These are phyloP conservation scores for Axis porcinus DNA, from an alignment of 2,113 vertebrate species.

Conservation along the genomic window DNA sequence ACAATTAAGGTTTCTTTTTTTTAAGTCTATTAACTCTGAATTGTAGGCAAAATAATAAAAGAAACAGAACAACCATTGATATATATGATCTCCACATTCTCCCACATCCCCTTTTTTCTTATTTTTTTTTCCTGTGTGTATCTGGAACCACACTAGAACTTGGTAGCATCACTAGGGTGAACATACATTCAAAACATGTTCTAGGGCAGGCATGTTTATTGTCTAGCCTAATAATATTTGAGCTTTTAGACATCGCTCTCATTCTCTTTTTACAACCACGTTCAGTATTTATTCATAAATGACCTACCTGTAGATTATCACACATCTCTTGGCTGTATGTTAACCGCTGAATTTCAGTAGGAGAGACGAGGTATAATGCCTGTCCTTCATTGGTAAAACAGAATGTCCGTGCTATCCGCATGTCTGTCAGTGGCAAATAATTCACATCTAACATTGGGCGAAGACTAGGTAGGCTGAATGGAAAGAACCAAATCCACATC, in stretches of 20 bases:
- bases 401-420: constrained; percentile 98
- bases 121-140: neutral
- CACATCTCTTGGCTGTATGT: constrained; percentile 99
- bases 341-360: constrained; percentile 97
- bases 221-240: neutral
- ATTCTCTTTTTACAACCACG: neutral
- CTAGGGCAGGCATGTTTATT: neutral
- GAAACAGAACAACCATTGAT: neutral
- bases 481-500: constrained; percentile 45
- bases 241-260: neutral
- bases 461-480: constrained; percentile 93
- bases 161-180: neutral
- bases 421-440: constrained; percentile 95
- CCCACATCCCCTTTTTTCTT: neutral
- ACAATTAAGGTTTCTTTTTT: neutral
- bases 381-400: constrained; percentile 97
- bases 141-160: neutral
- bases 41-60: neutral
- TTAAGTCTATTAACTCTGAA: neutral
- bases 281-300: neutral
- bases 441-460: constrained; percentile 94
- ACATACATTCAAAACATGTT: constrained; percentile 25
- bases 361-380: constrained; percentile 96
- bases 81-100: neutral
- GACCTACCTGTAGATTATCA: constrained; percentile 93